Percentiles rank a stretch among this genome's conserved stretches.
Evolutionary conservation across 2,797 vertebrate genomes (phyloP).

Genomic region (Benthosema pterotum): DNA sequence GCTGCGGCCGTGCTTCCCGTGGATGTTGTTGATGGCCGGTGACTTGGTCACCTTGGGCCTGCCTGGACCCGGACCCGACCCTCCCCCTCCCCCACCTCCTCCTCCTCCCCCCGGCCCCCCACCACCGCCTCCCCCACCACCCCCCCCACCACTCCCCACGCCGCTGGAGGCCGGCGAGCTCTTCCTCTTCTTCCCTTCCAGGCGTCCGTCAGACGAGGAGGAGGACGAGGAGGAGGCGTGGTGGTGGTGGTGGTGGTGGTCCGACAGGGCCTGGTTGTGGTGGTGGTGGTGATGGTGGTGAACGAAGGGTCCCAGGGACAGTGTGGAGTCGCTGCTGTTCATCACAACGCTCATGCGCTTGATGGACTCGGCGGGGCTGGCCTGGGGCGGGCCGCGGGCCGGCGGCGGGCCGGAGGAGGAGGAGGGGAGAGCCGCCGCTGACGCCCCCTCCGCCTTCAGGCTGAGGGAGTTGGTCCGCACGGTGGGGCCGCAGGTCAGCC

Average conservation of each 20-base stretch:
- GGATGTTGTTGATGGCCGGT: conserved; percentile 93
- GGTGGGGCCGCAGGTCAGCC: conserved; percentile 89
- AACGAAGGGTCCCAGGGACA: conserved; percentile 95
- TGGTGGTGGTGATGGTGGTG: conserved; percentile 86
- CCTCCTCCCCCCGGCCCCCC: conserved; percentile 57
- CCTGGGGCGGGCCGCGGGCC: conserved; percentile 86
- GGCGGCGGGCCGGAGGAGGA: conserved; percentile 85
- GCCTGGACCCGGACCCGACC: conserved; percentile 75
- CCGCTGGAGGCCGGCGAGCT: conserved; percentile 85
- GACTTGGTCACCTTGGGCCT: conserved; percentile 94
- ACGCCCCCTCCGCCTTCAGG: conserved; percentile 89
- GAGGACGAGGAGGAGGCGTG: conserved; percentile 84
- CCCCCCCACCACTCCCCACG: conserved; percentile 67
- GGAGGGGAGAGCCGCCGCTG: conserved; percentile 79
- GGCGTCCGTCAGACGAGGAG: conserved; percentile 91
- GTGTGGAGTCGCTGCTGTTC: conserved; percentile 96
- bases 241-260: conserved; percentile 85
- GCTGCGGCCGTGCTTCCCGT: conserved; percentile 90
- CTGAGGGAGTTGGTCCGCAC: conserved; percentile 87
- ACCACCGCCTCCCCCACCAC: conserved; percentile 55
- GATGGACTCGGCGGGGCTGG: conserved; percentile 94
- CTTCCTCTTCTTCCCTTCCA: conserved; percentile 95
- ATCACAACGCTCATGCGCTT: conserved; percentile 99
- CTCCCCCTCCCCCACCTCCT: conserved; percentile 49
- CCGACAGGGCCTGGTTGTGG: conserved; percentile 86